Conservation (phyloP, 2,888 invertebrate species). For the Mesoligia furuncula region DNA sequence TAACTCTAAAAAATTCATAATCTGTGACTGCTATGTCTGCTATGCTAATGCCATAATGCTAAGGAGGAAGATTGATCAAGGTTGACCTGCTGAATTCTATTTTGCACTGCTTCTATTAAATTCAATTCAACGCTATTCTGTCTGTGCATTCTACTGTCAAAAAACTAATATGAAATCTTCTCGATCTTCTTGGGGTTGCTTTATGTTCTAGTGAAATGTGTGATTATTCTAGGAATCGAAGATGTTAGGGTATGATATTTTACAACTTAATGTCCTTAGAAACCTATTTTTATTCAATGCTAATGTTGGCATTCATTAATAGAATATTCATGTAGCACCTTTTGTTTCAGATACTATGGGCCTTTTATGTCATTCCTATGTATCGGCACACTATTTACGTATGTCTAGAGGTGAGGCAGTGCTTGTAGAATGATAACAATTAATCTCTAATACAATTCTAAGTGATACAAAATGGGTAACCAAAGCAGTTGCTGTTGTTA, state of each 20-base stretch:
- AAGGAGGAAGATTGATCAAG: slow-evolving; percentile 30
- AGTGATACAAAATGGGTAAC: slow-evolving; percentile 92
- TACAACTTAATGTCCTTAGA: slow-evolving; percentile 36
- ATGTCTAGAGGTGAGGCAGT: slow-evolving; percentile 79
- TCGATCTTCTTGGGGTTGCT: slow-evolving; percentile 70
- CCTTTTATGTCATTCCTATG: slow-evolving; percentile 83
- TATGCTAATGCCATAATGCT: not conserved
- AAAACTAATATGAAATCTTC: slow-evolving; percentile 71
- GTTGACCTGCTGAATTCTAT: slow-evolving; percentile 34
- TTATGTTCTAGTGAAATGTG: slow-evolving; percentile 73
- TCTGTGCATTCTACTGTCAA: slow-evolving; percentile 65
- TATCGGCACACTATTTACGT: slow-evolving; percentile 83
- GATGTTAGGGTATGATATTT: slow-evolving; percentile 74
- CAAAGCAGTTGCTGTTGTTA: slow-evolving; percentile 94
- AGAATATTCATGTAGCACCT: slow-evolving; percentile 80
- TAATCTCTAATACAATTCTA: slow-evolving; percentile 75
- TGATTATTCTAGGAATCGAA: slow-evolving; percentile 69
- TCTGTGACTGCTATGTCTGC: slow-evolving; percentile 5
- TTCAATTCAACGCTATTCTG: slow-evolving; percentile 37
- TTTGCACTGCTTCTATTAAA: slow-evolving; percentile 38
- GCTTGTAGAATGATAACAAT: slow-evolving; percentile 84
- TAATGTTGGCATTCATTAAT: slow-evolving; percentile 62
- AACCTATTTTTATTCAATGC: slow-evolving; percentile 61
- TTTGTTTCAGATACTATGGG: slow-evolving; percentile 88
- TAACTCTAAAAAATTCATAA: too few relatives aligned